Evolutionary conservation across 2,797 vertebrate genomes (phyloP).

Genomic region (Cryptoprocta ferox): DNA sequence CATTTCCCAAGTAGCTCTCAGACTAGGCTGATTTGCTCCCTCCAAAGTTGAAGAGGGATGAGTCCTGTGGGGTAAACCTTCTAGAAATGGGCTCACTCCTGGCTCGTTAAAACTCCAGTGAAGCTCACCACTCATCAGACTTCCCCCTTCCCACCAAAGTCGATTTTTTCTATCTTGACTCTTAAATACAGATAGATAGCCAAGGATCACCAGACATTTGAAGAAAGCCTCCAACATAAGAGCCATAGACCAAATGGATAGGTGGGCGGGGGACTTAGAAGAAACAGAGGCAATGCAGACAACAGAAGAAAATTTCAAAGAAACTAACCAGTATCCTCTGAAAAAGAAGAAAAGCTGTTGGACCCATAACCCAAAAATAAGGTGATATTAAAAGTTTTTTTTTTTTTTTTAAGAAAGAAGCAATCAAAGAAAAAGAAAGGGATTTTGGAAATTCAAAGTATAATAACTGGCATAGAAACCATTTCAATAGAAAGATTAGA

Average conservation of each 20-base stretch:
- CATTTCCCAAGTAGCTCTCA: neutral
- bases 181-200: neutral
- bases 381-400: neutral
- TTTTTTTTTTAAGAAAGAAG: neutral
- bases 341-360: neutral
- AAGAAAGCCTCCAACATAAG: neutral
- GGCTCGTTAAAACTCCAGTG: neutral
- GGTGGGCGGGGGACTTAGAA: neutral
- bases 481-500: neutral
- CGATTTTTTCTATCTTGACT: neutral
- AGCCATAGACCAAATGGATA: neutral
- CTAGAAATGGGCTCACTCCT: neutral
- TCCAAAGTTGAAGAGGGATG: neutral
- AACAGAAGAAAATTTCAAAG: neutral
- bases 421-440: neutral
- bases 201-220: neutral
- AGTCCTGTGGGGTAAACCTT: neutral
- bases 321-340: neutral
- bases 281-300: neutral
- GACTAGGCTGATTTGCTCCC: neutral
- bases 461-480: neutral
- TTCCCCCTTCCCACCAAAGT: neutral
- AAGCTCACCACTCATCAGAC: neutral
- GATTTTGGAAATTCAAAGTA: neutral
- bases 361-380: neutral